These are phyloP conservation scores for Drosophila biarmipes DNA, from an alignment of 1,140 invertebrate genomes.

Conservation along the genomic window DNA sequence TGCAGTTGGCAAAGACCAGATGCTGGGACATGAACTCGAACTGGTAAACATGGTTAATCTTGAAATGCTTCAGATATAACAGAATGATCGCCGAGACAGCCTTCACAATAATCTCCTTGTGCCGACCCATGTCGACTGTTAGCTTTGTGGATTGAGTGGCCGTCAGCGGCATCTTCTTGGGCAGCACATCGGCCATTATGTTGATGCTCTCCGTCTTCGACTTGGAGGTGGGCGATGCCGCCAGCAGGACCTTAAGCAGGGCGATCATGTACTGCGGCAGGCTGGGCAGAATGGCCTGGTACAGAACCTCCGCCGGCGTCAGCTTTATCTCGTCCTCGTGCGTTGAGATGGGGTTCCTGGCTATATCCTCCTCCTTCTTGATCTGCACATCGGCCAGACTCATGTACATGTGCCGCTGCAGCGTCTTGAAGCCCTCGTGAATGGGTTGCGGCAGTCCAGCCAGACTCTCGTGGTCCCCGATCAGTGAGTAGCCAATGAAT, in stretches of 20 bases:
- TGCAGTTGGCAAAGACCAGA: slow-evolving; percentile 99
- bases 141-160: slow-evolving; percentile 98
- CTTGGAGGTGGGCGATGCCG: slow-evolving; percentile 98
- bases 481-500: slow-evolving; percentile 96
- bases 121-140: slow-evolving; percentile 98
- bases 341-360: slow-evolving; percentile 91
- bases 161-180: slow-evolving; percentile 98
- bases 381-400: slow-evolving; percentile 93
- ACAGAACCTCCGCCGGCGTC: slow-evolving; percentile 94
- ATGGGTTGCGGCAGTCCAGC: slow-evolving; percentile 97
- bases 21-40: slow-evolving; percentile 99
- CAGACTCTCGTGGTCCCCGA: slow-evolving; percentile 93
- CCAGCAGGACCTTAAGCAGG: slow-evolving; percentile 97
- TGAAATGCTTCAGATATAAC: slow-evolving; percentile 98
- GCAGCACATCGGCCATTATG: slow-evolving; percentile 98
- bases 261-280: slow-evolving; percentile 99
- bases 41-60: slow-evolving; percentile 99
- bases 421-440: slow-evolving; percentile 96
- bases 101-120: slow-evolving; percentile 99
- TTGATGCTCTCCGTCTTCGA: slow-evolving; percentile 99
- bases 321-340: slow-evolving; percentile 90
- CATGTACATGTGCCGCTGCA: slow-evolving; percentile 94
- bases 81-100: slow-evolving; percentile 97
- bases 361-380: slow-evolving; percentile 92
- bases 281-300: slow-evolving; percentile 96